Evolutionary conservation across 2,888 invertebrate species (phyloP).

Genomic region (Cantharis rufa): DNA sequence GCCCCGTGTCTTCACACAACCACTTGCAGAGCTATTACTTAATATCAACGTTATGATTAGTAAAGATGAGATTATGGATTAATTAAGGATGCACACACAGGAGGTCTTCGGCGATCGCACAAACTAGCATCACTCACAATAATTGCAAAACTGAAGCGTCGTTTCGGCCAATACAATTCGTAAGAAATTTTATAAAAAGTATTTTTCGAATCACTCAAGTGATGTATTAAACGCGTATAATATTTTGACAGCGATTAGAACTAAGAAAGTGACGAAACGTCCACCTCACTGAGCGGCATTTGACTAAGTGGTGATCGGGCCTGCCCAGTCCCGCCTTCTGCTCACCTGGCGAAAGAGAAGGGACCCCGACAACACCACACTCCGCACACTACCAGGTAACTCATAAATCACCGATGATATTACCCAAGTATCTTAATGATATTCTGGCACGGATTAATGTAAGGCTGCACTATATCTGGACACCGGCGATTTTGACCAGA

Average conservation of each 20-base stretch:
- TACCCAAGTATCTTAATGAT: constrained; percentile 43
- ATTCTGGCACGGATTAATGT: constrained; percentile 42
- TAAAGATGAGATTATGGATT: neutral
- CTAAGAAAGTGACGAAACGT: constrained; percentile 44
- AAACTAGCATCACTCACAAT: neutral
- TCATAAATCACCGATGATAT: constrained; percentile 54
- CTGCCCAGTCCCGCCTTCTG: constrained; percentile 54
- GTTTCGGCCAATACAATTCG: neutral
- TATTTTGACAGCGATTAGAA: constrained; percentile 40
- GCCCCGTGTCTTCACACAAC: constrained; percentile 35
- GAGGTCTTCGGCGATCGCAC: neutral
- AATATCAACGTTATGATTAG: constrained; percentile 33
- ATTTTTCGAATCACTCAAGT: neutral
- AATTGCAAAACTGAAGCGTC: neutral
- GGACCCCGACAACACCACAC: constrained; percentile 54
- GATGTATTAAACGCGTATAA: constrained; percentile 36
- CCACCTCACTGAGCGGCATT: constrained; percentile 51
- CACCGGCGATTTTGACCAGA: constrained; percentile 28
- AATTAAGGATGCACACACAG: neutral
- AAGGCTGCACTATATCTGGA: constrained; percentile 32
- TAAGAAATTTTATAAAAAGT: neutral
- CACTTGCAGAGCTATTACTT: constrained; percentile 28
- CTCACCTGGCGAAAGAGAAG: constrained; percentile 52
- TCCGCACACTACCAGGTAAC: constrained; percentile 42
- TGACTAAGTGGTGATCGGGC: constrained; percentile 55